Conservation (phyloP, 2,797 vertebrate species). For the Echiichthys vipera region DNA sequence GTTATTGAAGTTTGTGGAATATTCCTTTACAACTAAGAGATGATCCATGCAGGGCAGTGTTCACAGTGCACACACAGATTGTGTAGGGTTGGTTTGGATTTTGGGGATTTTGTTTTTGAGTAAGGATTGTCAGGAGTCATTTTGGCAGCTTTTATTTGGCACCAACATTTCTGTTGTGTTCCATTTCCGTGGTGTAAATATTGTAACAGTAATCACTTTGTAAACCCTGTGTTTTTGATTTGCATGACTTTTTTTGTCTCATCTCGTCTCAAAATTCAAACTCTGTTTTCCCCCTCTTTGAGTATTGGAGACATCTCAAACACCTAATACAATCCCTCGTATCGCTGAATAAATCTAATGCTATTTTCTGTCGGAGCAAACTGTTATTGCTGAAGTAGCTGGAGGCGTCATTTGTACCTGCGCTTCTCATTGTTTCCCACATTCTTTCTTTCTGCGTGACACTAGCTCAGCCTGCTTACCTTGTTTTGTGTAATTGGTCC, state of each 20-base stretch:
- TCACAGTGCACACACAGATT: neutral
- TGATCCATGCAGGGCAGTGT: neutral
- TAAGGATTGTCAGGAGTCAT: neutral
- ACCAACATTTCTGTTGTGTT: neutral
- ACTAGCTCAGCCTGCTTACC: constrained; percentile 1
- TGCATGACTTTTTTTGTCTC: neutral
- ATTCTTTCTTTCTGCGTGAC: constrained; percentile 9
- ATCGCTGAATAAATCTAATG: neutral
- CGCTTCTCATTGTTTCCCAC: constrained; percentile 6
- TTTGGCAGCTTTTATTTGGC: neutral
- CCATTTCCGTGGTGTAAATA: neutral
- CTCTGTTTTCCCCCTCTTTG: neutral
- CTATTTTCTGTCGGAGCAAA: constrained; percentile 1
- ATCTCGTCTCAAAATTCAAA: neutral
- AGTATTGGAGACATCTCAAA: neutral
- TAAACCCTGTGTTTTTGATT: neutral
- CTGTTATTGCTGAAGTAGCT: neutral
- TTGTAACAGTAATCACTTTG: neutral
- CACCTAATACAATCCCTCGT: neutral
- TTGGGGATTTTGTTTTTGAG: neutral
- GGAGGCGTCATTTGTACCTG: constrained; percentile 1
- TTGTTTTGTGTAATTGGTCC: constrained; percentile 61
- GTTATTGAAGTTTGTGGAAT: neutral
- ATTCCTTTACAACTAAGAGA: neutral
- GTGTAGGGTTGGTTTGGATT: neutral